Evolutionary conservation across 2,888 invertebrate genomes (phyloP), one percentile per base, ranked within the genome.

Genomic region (Branchellion lobata): DNA sequence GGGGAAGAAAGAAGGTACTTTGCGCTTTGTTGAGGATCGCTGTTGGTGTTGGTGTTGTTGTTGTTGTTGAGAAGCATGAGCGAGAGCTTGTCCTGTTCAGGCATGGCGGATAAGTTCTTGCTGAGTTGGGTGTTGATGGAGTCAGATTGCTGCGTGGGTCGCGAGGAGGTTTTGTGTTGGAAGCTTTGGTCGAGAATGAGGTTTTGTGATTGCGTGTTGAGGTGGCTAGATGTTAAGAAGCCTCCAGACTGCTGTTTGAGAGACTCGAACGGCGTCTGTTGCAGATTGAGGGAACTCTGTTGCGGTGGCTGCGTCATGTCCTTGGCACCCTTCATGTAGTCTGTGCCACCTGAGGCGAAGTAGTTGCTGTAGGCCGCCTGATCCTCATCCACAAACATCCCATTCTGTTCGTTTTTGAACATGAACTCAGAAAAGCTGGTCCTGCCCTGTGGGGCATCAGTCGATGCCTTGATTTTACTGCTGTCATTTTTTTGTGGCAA

Each of bases 141-240:
- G 21, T 5, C 21, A 57, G 8, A n/a, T n/a, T 57, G 61, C 21
- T 24, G 21, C 5, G 3, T 24, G 21, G 14, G 3, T 5, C n/a
- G 5, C n/a, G 5, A n/a, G n/a, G 21, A 5, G 8, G 5, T 8
- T 57, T 57, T 57, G 21, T 18, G n/a, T 57, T 57, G 61, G 61
- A 57, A 57, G 24, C 61, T 57, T n/a, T 57, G 61, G 21, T 57
- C 61, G n/a, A 57, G 21, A 57, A 57, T 57, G n/a, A 57, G 61
- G 21, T 57, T 5, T 18, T 24, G 61, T 3, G 61, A n/a, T 5
- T 18, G 24, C 14, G 24, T 57, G 40, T 40, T 40, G 40, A 40
- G 40, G 14, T 40, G 40, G 40, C 40, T 40, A 14, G 40, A 40
- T 40, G 40, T 40, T 40, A 40, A 8, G 40, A 14, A 5, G 5